Conservation (phyloP, 2,888 invertebrate species). For the Mongoloraphidia duomilia region DNA sequence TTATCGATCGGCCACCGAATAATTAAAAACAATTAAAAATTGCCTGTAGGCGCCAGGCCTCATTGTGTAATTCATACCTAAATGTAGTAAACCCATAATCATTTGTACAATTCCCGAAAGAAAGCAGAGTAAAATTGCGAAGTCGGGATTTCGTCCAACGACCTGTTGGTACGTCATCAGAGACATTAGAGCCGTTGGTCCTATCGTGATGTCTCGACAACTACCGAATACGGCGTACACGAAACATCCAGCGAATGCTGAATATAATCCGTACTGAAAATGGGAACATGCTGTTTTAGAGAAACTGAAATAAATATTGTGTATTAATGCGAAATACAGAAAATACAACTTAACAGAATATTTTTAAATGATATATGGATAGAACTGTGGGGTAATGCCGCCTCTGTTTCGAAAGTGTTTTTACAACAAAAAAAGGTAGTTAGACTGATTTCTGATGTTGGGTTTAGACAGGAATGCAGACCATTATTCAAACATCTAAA, state of each 20-base stretch:
- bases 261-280: constrained; percentile 83
- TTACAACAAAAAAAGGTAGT: too few relatives aligned
- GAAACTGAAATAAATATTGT: not conserved
- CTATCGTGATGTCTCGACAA: constrained; percentile 73
- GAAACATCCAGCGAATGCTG: constrained; percentile 87
- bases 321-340: not conserved
- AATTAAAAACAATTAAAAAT: too few relatives aligned
- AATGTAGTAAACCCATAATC: constrained; percentile 64
- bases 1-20: too few relatives aligned
- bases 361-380: too few relatives aligned
- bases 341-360: not conserved
- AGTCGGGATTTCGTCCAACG: constrained; percentile 52
- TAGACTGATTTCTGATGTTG: too few relatives aligned
- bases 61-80: constrained; percentile 43
- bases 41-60: too few relatives aligned
- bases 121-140: constrained; percentile 72
- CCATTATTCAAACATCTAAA: too few relatives aligned
- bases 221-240: constrained; percentile 83
- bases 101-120: constrained; percentile 68
- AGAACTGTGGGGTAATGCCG: too few relatives aligned
- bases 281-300: not conserved
- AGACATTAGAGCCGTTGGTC: constrained; percentile 89
- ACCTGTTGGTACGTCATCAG: constrained; percentile 77
- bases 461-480: too few relatives aligned
- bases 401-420: too few relatives aligned